phyloP scores from a whole-genome alignment of 2,113 vertebrate genomes.

The Nothocercus nigrocapillus region DNA sequence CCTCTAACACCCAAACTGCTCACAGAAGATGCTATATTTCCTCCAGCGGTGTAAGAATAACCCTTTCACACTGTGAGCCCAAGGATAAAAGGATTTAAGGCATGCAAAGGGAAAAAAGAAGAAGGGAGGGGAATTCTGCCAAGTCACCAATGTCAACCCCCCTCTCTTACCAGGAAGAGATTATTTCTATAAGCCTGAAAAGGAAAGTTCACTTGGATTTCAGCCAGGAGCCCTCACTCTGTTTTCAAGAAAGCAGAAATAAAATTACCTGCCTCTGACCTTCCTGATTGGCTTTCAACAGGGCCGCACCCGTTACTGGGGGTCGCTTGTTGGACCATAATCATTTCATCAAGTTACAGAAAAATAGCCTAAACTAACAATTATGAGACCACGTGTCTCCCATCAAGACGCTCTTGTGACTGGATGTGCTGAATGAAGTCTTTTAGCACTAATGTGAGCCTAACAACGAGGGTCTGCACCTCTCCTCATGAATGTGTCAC shows the following conservation, averaged over 20 bases:
- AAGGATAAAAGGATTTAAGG: background rate
- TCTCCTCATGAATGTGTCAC: rapidly evolving
- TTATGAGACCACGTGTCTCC: background rate
- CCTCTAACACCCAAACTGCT: conserved; percentile 10
- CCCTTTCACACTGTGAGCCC: rapidly evolving
- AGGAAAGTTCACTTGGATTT: background rate
- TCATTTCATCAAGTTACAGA: background rate
- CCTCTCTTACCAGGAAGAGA: background rate
- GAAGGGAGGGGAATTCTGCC: background rate
- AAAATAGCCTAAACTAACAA: background rate
- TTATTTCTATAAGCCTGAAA: background rate
- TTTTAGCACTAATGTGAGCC: background rate
- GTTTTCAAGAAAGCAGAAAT: background rate
- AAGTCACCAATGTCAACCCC: background rate
- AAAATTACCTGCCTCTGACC: background rate
- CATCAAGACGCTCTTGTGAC: no score
- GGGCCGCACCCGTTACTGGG: background rate
- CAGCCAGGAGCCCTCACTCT: background rate
- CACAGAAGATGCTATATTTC: conserved; percentile 19
- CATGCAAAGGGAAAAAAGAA: background rate
- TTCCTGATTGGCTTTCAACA: background rate
- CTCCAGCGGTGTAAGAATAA: background rate
- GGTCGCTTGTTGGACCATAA: background rate
- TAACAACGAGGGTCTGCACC: background rate
- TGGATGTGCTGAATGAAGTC: no score